Conservation (phyloP, 1,140 invertebrate species). For the Idris sp. region DNA sequence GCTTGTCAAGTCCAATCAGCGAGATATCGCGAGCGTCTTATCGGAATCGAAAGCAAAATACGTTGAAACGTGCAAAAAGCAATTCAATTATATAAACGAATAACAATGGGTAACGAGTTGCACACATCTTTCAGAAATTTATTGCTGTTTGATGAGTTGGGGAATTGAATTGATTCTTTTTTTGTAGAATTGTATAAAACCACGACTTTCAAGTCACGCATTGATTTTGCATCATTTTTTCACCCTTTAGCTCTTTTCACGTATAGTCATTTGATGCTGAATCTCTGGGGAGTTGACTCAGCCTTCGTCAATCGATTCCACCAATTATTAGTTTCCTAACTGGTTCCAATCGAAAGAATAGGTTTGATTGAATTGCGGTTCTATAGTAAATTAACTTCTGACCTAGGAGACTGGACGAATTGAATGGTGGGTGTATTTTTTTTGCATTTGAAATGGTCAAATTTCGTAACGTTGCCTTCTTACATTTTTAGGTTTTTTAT, state of each 20-base stretch:
- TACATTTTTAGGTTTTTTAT: constrained; percentile 36
- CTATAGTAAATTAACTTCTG: constrained; percentile 68
- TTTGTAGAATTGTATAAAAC: constrained; percentile 19
- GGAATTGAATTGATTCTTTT: constrained; percentile 9
- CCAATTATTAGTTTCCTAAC: constrained; percentile 72
- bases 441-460: constrained; percentile 54
- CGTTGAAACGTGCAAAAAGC: constrained; percentile 14
- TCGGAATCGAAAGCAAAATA: constrained; percentile 33
- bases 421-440: too few relatives aligned
- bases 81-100: constrained; percentile 36
- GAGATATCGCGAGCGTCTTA: constrained; percentile 34
- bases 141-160: constrained; percentile 18
- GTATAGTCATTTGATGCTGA: constrained; percentile 33
- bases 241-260: constrained; percentile 39
- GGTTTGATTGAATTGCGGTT: constrained; percentile 70
- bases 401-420: constrained; percentile 37
- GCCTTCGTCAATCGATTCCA: constrained; percentile 66
- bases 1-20: constrained; percentile 55
- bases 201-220: constrained; percentile 19
- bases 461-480: constrained; percentile 16
- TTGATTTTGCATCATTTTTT: constrained; percentile 36
- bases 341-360: constrained; percentile 70
- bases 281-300: constrained; percentile 55
- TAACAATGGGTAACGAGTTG: too few relatives aligned
- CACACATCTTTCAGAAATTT: too few relatives aligned